phyloP scores from a whole-genome alignment of 2,797 vertebrate genomes.

The Netta rufina region DNA sequence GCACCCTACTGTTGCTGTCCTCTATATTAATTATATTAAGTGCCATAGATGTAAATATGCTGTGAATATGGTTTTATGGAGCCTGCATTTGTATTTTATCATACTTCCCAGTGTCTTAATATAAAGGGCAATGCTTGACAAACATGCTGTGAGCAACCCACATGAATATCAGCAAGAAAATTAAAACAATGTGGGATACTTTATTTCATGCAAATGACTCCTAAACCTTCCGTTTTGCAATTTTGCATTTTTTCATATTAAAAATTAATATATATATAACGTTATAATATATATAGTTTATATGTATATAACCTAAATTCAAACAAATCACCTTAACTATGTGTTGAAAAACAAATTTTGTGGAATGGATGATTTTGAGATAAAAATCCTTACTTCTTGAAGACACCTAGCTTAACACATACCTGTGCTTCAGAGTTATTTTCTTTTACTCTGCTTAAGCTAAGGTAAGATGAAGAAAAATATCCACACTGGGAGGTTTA shows the following conservation, averaged over 20 bases:
- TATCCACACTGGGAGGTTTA: not conserved
- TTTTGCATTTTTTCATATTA: conserved; percentile 3
- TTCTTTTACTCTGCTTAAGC: not conserved
- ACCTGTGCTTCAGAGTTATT: not conserved
- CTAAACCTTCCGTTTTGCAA: not conserved
- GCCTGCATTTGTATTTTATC: not conserved
- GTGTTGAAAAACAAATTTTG: not conserved
- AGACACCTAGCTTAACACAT: not conserved
- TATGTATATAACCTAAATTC: not conserved
- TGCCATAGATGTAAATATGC: not conserved
- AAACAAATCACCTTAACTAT: not conserved
- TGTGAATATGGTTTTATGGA: not conserved
- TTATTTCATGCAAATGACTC: not conserved
- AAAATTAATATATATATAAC: not conserved
- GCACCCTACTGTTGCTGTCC: not conserved
- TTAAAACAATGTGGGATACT: not conserved
- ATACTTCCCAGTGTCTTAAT: not conserved
- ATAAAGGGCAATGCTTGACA: not conserved
- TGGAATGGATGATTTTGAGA: not conserved
- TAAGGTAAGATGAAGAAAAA: not conserved
- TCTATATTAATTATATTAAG: not conserved
- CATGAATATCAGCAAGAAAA: not conserved
- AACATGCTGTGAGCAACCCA: not conserved
- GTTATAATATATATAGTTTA: too few relatives aligned
- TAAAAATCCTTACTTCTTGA: not conserved